Evolutionary conservation across 2,113 vertebrate genomes (phyloP).

Genomic region (cat (Felis catus)): DNA sequence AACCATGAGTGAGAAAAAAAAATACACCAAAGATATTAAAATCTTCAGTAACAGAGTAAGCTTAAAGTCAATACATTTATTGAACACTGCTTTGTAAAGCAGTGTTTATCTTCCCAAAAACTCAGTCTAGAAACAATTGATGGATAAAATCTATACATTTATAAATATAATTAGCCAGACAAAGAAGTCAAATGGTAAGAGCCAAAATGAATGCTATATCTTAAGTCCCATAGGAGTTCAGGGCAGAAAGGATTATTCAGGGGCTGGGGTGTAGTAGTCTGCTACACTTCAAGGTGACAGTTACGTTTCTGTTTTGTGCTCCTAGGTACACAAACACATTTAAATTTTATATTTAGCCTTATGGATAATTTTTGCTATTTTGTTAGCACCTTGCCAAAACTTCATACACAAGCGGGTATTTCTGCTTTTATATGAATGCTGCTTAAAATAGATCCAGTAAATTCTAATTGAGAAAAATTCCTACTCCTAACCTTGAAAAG

Average conservation of each 20-base stretch:
- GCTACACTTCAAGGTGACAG: background rate
- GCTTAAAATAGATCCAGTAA: constrained; percentile 32
- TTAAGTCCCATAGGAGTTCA: background rate
- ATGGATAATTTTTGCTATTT: constrained; percentile 21
- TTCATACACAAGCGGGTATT: background rate
- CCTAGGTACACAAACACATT: background rate
- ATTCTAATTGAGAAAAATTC: constrained; percentile 47
- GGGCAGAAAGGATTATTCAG: constrained; percentile 5
- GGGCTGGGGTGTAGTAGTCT: background rate
- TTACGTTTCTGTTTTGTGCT: background rate
- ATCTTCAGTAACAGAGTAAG: background rate
- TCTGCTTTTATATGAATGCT: background rate
- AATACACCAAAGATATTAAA: background rate
- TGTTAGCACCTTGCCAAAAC: constrained; percentile 10
- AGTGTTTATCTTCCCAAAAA: constrained; percentile 27
- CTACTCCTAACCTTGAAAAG: constrained; percentile 8
- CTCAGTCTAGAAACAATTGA: background rate
- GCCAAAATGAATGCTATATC: background rate
- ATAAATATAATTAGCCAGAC: background rate
- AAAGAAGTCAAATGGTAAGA: constrained; percentile 11
- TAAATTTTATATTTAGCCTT: constrained; percentile 46
- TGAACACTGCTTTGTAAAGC: background rate
- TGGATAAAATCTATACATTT: background rate
- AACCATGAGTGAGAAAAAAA: constrained; percentile 26
- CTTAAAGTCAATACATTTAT: background rate